Percentiles rank a stretch among this genome's conserved stretches.
Evolutionary conservation across 2,113 vertebrate genomes (phyloP).

Genomic region (Myrmecobius fasciatus): DNA sequence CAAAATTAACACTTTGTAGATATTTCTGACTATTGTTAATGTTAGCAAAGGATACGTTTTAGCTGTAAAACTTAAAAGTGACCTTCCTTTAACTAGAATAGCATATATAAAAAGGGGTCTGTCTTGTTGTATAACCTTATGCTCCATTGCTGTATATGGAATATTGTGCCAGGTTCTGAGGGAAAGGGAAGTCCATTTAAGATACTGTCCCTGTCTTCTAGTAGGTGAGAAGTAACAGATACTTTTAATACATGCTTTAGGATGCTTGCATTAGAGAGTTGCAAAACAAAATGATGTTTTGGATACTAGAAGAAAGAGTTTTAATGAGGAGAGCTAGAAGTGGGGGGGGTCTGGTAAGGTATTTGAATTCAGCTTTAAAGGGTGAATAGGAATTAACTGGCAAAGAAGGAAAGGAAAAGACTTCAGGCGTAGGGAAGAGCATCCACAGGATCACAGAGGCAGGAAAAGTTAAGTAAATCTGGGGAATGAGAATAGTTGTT

Average conservation of each 20-base stretch:
- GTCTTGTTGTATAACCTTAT: not conserved
- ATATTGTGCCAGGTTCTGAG: too few relatives aligned
- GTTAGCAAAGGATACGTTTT: conserved; percentile 11
- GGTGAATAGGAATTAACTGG: not conserved
- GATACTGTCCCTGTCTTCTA: too few relatives aligned
- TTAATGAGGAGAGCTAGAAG: not conserved
- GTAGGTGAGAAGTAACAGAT: not conserved
- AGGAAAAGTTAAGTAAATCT: not conserved
- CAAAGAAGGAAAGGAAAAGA: not conserved
- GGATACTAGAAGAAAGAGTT: not conserved
- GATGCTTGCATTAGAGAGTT: not conserved
- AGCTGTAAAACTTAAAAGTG: conserved; percentile 11
- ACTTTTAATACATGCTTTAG: not conserved
- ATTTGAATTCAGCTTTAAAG: not conserved
- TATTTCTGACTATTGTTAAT: not conserved
- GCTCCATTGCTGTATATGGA: not conserved
- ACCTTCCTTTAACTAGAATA: not conserved
- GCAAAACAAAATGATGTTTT: not conserved
- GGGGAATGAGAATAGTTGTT: not conserved
- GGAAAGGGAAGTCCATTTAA: too few relatives aligned
- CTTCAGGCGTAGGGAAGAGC: not conserved
- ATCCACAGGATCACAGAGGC: not conserved
- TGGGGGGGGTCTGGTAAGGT: not conserved
- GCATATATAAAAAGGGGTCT: not conserved
- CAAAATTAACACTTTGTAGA: conserved; percentile 34